These are phyloP conservation scores for Caenorhabditis uteleia DNA, from an alignment of 2,888 invertebrate species.

Conservation along the genomic window DNA sequence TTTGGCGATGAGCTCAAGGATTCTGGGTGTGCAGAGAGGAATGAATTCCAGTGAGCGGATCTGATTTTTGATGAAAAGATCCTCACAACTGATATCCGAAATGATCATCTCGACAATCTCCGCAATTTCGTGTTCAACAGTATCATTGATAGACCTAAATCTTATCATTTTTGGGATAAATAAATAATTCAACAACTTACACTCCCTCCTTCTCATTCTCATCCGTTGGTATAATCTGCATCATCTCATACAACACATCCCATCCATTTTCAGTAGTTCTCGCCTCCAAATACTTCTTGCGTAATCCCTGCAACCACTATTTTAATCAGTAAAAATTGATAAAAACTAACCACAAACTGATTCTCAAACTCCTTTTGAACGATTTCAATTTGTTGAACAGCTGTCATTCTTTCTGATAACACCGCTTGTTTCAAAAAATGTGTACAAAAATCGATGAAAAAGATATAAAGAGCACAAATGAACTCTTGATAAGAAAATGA, in stretches of 20 bases:
- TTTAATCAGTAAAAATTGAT: not conserved
- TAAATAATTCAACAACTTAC: no score
- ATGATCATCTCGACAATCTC: conserved; percentile 27
- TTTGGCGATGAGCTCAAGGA: conserved; percentile 7
- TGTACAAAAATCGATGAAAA: no score
- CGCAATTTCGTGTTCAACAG: no score
- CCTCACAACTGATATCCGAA: conserved; percentile 14
- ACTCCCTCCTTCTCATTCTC: no score
- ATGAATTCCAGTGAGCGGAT: conserved; percentile 24
- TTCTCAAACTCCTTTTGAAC: no score
- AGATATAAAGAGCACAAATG: conserved; percentile 1
- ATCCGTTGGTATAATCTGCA: no score
- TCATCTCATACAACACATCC: conserved; percentile 21
- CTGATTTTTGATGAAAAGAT: conserved; percentile 23
- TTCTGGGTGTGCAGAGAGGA: conserved; percentile 15
- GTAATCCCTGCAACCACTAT: conserved; percentile 5
- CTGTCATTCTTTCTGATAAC: no score
- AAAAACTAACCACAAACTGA: no score
- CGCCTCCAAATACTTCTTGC: conserved; percentile 17
- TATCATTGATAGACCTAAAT: no score
- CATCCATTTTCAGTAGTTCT: conserved; percentile 23
- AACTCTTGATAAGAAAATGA: not conserved
- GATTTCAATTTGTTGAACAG: no score
- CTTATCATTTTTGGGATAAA: no score
- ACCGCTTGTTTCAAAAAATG: no score